These are phyloP conservation scores for Sebastes hubbsi DNA, from an alignment of 2,797 vertebrate species.

Conservation along the genomic window DNA sequence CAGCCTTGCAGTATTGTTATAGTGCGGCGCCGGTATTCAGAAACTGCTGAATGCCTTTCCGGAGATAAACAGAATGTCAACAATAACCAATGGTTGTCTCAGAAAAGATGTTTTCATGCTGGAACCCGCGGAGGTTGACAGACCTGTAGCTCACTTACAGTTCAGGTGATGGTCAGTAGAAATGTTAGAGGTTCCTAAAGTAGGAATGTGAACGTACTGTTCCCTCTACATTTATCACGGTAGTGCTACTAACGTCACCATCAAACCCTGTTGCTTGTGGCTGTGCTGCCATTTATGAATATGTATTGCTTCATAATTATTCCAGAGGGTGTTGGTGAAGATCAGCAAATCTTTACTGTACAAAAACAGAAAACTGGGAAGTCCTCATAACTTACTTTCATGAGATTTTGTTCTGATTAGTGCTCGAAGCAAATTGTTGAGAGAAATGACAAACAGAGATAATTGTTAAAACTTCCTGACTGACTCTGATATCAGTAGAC, in stretches of 20 bases:
- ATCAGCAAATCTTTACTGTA: background rate
- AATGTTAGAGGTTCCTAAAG: background rate
- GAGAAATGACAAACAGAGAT: background rate
- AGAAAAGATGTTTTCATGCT: background rate
- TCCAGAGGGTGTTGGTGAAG: background rate
- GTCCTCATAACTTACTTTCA: background rate
- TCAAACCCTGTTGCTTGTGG: background rate
- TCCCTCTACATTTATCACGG: background rate
- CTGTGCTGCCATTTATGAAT: background rate
- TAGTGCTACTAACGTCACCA: background rate
- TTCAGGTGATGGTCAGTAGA: background rate
- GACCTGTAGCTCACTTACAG: background rate
- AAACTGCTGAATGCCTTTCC: conserved; percentile 19
- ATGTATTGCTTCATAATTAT: background rate
- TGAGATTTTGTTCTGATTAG: background rate
- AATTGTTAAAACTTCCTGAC: too few species aligned
- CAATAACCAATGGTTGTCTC: background rate
- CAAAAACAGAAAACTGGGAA: background rate
- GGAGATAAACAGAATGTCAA: background rate
- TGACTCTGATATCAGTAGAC: background rate
- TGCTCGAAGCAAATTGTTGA: background rate
- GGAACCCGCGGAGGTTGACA: background rate
- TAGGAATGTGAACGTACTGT: background rate
- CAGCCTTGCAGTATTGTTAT: conserved; percentile 2
- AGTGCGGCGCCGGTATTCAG: conserved; percentile 10